Evolutionary conservation across 2,113 vertebrate species (phyloP).

Genomic region (crab-eating macaque (Macaca fascicularis)): DNA sequence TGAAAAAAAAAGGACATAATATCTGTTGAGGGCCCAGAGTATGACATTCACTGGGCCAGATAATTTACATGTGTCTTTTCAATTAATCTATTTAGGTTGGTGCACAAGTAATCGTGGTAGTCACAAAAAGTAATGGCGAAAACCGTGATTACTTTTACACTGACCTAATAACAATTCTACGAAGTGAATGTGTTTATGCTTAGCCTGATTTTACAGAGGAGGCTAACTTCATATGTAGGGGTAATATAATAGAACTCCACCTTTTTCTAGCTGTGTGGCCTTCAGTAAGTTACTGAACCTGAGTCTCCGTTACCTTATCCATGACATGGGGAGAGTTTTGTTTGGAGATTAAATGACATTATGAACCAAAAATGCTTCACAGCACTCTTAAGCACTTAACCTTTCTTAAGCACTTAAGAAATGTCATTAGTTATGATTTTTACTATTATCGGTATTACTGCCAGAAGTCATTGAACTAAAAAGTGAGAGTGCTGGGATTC

Average conservation of each 20-base stretch:
- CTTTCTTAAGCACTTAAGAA: not conserved
- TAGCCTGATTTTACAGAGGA: not conserved
- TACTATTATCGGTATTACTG: not conserved
- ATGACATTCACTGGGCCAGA: not conserved
- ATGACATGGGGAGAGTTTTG: not conserved
- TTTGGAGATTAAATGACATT: not conserved
- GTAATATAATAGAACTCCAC: not conserved
- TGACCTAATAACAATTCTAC: not conserved
- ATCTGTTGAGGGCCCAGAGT: not conserved
- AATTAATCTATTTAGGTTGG: not conserved
- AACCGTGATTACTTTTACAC: no score
- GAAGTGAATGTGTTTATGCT: not conserved
- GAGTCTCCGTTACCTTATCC: not conserved
- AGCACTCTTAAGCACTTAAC: not conserved
- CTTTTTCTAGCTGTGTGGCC: not conserved
- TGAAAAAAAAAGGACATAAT: not conserved
- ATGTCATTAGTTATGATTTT: not conserved
- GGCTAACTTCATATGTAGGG: not conserved
- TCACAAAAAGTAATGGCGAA: no score
- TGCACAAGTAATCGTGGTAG: no score
- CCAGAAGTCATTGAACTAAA: not conserved
- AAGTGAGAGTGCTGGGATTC: not conserved
- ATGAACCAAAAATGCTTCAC: not conserved
- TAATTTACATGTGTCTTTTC: not conserved
- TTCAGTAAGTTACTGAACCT: not conserved